Conservation (phyloP, 2,113 vertebrate genomes). For the Geococcyx californianus region DNA sequence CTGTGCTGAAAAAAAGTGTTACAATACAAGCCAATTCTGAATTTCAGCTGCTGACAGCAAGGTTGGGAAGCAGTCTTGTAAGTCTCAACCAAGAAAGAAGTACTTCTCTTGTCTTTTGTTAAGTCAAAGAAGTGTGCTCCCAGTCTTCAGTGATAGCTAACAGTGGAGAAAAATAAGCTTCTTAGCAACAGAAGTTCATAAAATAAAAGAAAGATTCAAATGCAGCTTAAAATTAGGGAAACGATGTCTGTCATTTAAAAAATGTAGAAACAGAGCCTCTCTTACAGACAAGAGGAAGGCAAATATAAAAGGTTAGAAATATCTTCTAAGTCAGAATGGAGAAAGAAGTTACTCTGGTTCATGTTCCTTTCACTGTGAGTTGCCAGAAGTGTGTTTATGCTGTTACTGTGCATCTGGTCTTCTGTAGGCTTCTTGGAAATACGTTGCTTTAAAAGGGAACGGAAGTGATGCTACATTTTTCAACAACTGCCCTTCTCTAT, state of each 20-base stretch:
- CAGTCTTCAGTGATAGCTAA: background rate
- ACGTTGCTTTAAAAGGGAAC: background rate
- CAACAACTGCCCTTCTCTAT: background rate
- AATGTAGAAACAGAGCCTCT: background rate
- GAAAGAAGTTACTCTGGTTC: background rate
- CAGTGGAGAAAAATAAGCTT: background rate
- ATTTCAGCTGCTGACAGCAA: background rate
- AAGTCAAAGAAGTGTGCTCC: background rate
- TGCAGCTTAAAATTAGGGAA: background rate
- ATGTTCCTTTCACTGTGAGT: fast-evolving
- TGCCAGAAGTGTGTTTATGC: background rate
- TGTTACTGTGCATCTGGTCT: background rate
- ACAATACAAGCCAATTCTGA: background rate
- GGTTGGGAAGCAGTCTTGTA: background rate
- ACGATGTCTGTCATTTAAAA: background rate
- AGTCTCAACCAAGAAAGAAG: background rate
- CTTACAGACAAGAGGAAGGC: background rate
- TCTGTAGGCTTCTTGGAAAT: background rate
- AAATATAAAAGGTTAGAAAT: background rate
- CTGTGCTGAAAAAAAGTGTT: background rate
- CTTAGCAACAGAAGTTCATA: slow-evolving; percentile 7
- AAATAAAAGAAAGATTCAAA: background rate
- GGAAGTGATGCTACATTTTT: background rate
- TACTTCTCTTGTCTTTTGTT: background rate
- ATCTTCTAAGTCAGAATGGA: background rate